Conservation (phyloP, 2,797 vertebrate genomes). For the Coregonus sp. region DNA sequence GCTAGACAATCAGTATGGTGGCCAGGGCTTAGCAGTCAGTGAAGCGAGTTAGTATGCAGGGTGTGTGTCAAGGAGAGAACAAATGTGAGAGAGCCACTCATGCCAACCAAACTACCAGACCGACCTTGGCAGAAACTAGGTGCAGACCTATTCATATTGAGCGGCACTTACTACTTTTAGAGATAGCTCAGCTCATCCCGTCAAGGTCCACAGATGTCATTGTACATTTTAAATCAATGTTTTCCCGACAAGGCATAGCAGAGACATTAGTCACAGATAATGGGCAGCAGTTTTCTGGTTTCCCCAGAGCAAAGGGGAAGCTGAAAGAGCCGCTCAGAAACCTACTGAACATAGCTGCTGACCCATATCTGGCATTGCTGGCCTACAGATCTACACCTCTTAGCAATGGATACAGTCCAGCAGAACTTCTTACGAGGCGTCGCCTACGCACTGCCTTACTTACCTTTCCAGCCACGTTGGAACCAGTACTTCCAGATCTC, state of each 20-base stretch:
- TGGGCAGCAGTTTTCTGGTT: constrained; percentile 14
- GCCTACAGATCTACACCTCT: constrained; percentile 20
- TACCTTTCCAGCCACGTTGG: not conserved
- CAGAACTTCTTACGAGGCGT: not conserved
- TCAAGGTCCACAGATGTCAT: constrained; percentile 11
- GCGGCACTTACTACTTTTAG: constrained; percentile 2
- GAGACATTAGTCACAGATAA: constrained; percentile 21
- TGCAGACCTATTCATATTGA: constrained; percentile 17
- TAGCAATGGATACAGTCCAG: constrained; percentile 14
- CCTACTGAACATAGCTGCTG: constrained; percentile 16
- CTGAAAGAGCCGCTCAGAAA: constrained; percentile 10
- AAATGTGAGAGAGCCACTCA: constrained; percentile 17
- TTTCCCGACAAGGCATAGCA: constrained; percentile 17
- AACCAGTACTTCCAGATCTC: constrained; percentile 10
- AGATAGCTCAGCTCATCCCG: not conserved
- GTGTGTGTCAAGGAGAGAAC: constrained; percentile 6
- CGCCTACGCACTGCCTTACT: constrained; percentile 3
- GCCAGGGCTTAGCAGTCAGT: constrained; percentile 22
- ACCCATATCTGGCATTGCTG: constrained; percentile 12
- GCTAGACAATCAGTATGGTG: constrained; percentile 29
- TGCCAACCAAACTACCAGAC: constrained; percentile 10
- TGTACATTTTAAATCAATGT: constrained; percentile 12
- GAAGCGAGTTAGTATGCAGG: constrained; percentile 7
- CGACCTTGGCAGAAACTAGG: constrained; percentile 17
- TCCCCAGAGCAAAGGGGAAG: constrained; percentile 10